phyloP scores from a whole-genome alignment of 2,113 vertebrate genomes.

The Callospermophilus lateralis region DNA sequence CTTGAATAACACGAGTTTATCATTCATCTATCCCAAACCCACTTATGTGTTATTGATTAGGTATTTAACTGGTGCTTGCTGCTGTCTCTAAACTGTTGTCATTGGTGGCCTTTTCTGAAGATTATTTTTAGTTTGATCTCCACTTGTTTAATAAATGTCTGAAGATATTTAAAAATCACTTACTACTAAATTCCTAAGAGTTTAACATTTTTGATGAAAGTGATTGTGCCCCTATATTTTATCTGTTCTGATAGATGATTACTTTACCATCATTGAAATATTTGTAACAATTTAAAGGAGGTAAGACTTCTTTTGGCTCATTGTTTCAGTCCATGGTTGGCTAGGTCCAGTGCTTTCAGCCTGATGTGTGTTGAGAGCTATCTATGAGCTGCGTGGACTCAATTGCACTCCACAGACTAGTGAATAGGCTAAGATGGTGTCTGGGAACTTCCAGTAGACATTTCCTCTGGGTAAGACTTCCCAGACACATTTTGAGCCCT shows the following conservation, averaged over 20 bases:
- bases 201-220: neutral
- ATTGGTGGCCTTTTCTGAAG: neutral
- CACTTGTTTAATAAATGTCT: neutral
- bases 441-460: no score
- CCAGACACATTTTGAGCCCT: no score
- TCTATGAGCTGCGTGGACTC: no score
- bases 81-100: neutral
- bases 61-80: neutral
- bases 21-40: neutral
- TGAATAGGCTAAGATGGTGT: no score
- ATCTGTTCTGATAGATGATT: neutral
- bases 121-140: neutral
- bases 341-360: no score
- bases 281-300: no score
- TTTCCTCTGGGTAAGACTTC: no score
- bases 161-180: neutral
- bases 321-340: no score
- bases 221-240: neutral
- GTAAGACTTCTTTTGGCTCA: no score
- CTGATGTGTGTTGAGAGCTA: no score
- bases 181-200: neutral
- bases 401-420: no score
- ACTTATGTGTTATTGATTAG: neutral
- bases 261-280: neutral
- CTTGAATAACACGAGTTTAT: neutral